These are phyloP conservation scores for Sternotherus odoratus DNA, from an alignment of 2,797 vertebrate genomes.

Conservation along the genomic window DNA sequence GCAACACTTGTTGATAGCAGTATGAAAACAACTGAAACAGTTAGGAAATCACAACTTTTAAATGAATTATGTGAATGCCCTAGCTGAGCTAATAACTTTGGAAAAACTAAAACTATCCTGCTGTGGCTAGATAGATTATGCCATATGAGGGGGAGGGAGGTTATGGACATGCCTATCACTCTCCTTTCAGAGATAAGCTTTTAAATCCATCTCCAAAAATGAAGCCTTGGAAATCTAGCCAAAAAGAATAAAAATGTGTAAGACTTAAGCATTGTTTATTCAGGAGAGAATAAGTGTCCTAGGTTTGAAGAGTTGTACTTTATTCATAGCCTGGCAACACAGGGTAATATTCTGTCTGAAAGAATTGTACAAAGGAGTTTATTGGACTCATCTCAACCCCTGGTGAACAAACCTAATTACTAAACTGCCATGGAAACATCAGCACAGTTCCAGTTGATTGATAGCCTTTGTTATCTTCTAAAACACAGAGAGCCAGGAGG, in stretches of 20 bases:
- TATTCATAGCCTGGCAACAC: constrained; percentile 23
- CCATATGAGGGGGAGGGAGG: neutral
- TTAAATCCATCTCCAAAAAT: neutral
- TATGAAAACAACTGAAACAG: neutral
- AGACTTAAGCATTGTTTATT: neutral
- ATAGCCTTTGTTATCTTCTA: constrained; percentile 69
- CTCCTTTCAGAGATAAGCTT: neutral
- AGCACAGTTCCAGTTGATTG: constrained; percentile 50
- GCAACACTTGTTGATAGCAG: neutral
- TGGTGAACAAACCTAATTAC: constrained; percentile 74
- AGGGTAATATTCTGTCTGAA: constrained; percentile 29
- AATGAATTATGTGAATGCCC: neutral
- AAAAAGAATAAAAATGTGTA: constrained; percentile 34
- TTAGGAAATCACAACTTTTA: neutral
- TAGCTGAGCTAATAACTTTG: neutral
- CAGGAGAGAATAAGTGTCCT: constrained; percentile 45
- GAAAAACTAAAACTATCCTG: neutral
- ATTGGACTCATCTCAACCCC: constrained; percentile 39
- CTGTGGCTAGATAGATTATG: neutral
- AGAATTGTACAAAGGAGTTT: constrained; percentile 54
- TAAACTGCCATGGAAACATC: constrained; percentile 69
- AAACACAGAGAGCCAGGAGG: constrained; percentile 49
- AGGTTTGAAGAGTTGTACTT: constrained; percentile 46
- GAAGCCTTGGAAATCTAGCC: neutral
- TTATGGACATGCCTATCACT: neutral